Percentiles rank a stretch among this genome's conserved stretches.
phyloP scores from a whole-genome alignment of 2,113 vertebrate species.

The mouse (Mus musculus) region GRCm39 chr1:162271501-162272000 shows the following conservation, averaged over 20 bases:
- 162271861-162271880: background rate
- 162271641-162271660: background rate
- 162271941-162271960: background rate
- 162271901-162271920: background rate
- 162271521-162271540: background rate
- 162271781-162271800: background rate
- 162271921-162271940: background rate
- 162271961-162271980: background rate
- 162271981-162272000: background rate
- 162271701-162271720: background rate
- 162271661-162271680: background rate
- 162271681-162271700: background rate
- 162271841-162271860: background rate
- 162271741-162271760: background rate
- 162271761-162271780: background rate
- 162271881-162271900: background rate
- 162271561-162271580: background rate
- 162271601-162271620: background rate
- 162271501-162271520: background rate
- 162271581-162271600: background rate
- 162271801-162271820: background rate
- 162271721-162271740: background rate
- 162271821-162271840: background rate
- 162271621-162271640: background rate
- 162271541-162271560: background rate